A percentile compares a stretch with the other conserved stretches of the same genome.
Conservation (phyloP, 2,888 invertebrate genomes). For the Noctua janthe region DNA sequence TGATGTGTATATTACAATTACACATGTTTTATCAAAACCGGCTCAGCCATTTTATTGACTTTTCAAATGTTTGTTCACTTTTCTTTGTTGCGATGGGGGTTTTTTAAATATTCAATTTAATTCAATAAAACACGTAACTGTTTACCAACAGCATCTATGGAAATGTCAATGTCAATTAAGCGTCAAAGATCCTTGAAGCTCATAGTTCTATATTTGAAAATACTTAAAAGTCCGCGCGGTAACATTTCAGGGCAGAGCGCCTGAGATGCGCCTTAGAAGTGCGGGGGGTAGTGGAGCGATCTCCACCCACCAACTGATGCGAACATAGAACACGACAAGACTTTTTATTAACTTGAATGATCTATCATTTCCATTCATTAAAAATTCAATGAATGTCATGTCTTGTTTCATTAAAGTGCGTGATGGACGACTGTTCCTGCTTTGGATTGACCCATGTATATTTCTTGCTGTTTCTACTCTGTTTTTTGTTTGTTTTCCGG, state of each 20-base stretch:
- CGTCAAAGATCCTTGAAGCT: not conserved
- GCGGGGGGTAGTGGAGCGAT: not conserved
- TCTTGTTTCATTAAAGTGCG: conserved; percentile 5
- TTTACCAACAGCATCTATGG: no score
- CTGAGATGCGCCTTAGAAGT: not conserved
- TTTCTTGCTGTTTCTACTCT: not conserved
- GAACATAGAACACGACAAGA: not conserved
- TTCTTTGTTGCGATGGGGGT: no score
- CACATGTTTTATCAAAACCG: no score
- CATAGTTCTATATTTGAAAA: not conserved
- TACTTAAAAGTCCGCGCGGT: not conserved
- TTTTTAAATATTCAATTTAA: no score
- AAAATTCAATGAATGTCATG: conserved; percentile 8
- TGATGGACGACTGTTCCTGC: not conserved
- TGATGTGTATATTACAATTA: no score
- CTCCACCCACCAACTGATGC: not conserved
- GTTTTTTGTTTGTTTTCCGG: not conserved
- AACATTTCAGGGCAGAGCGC: not conserved
- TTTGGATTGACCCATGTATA: not conserved
- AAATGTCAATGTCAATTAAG: not conserved
- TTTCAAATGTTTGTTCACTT: no score
- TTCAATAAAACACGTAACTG: no score
- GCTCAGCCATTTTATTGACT: no score
- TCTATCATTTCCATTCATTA: not conserved
- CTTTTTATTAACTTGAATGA: not conserved